Conservation (phyloP, 2,113 vertebrate species). For the Gallinago jamesoni region DNA sequence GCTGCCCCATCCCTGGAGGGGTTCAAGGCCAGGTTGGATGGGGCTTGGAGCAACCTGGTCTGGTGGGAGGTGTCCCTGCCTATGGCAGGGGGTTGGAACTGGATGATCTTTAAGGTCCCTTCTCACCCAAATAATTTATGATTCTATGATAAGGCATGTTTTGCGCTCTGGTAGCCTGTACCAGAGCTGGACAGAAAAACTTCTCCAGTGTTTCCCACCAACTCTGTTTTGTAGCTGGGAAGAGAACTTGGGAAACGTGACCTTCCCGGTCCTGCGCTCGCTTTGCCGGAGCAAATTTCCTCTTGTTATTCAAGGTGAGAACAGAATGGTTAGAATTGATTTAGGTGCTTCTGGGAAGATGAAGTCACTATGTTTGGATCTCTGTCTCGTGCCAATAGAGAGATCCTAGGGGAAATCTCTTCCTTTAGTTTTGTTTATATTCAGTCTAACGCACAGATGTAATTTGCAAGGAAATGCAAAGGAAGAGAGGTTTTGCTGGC, state of each 20-base stretch:
- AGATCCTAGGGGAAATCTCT: constrained; percentile 65
- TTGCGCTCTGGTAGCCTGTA: not conserved
- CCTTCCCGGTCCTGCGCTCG: not conserved
- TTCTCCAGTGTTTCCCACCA: not conserved
- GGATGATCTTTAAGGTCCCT: too few relatives aligned
- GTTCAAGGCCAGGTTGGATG: too few relatives aligned
- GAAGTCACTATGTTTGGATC: constrained; percentile 60
- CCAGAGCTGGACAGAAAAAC: not conserved
- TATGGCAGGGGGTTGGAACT: too few relatives aligned
- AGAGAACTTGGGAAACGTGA: constrained; percentile 27
- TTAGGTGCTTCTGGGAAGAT: constrained; percentile 59
- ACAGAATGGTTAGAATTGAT: constrained; percentile 18
- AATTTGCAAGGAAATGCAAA: constrained; percentile 58
- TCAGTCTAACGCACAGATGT: constrained; percentile 40
- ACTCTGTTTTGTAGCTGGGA: not conserved
- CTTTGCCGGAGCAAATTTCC: constrained; percentile 23
- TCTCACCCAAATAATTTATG: too few relatives aligned
- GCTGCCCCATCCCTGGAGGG: too few relatives aligned
- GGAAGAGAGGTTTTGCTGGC: constrained; percentile 50
- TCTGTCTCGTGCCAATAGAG: constrained; percentile 20
- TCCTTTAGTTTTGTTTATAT: constrained; percentile 53
- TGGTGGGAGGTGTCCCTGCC: too few relatives aligned
- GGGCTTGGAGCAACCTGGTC: too few relatives aligned
- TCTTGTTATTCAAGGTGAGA: constrained; percentile 62
- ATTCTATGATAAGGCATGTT: not conserved